Evolutionary conservation across 2,797 vertebrate genomes (phyloP), one percentile per base, ranked within the genome.

Genomic region (Zalophus californianus): DNA sequence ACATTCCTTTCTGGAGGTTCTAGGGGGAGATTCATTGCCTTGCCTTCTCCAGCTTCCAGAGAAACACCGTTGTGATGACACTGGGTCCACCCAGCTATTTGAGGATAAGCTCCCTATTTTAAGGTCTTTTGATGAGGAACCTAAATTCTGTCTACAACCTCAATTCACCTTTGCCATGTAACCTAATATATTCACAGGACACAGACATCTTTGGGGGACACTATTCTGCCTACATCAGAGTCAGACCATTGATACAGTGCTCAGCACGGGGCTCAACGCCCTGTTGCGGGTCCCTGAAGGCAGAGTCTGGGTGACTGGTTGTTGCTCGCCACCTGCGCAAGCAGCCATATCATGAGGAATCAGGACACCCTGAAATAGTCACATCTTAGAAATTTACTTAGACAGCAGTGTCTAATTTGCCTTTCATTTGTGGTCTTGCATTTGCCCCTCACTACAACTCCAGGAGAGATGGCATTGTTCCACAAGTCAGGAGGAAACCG

Each of bases 261-360:
- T 38, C 48, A n/a, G 38, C 15, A 0, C 1, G 0, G 62, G 44
- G 50, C 77, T 35, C 13, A 25, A 48, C 1, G 0, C 41, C 56
- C 83, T 2, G 2, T 18, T 11, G 21, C 6, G n/a, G 60, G n/a
- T 48, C 91, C 16, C 58, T 14, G 41, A 29, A 44, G 20, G 25
- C 25, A 6, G 3, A 2, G 27, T 44, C 79, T 52, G 5, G 4
- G 32, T 16, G 38, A 48, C 66, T 4, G 44, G 15, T 25, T 27
- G 48, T 1, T 2, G 32, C 58, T 44, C 0, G 3, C 29, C 52
- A 32, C 25, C 62, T 38, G 54, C 12, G 14, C 58, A 82, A 32
- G 73, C 73, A 77, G 32, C 27, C 48, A 1, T 27, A 38, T 64
- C n/a, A 7, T 18, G 52, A 32, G 35, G 52, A 72, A 8, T 32